Evolutionary conservation across 2,113 vertebrate species (phyloP), one percentile per base, ranked within the genome.

Genomic region (Nettapus auritus): DNA sequence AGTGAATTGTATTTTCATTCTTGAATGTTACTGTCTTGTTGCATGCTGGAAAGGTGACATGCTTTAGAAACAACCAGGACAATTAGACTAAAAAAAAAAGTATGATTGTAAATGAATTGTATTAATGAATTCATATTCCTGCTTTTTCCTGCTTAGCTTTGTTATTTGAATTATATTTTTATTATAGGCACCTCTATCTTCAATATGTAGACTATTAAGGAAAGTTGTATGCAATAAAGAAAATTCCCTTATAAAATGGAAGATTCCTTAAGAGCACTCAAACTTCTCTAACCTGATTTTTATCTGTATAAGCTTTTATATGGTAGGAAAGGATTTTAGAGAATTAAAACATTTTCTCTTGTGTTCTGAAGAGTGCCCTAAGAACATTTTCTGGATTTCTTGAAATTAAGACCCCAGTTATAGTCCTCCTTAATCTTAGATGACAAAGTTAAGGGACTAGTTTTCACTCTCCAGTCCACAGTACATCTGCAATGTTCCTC

Each of bases 1-100:
- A 56, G 8, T 71, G 75, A 68, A 71, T 85, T 95, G 86, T 33
- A 38, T 93, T 83, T 91, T 88, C 33, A n/a, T 82, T 85, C 29
- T 75, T 81, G 46, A 55, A 50, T 87, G 82, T 83, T 25, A 88
- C 40, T 80, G 34, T 38, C 66, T 64, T 76, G 26, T 85, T 88
- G 36, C 44, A 18, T 69, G 26, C 75, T 82, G 89, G 40, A 89
- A 92, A 53, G 26, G 59, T 68, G 42, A 55, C 19, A 25, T 0
- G 0, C 26, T 22, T 89, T 82, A 85, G 48, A 76, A 52, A 42
- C 22, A 31, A 60, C 23, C 44, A 83, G 25, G 31, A 64, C 33
- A 69, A 66, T 82, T 76, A 62, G 11, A 74, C 31, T 88, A 6
- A 55, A 83, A 75, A 56, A 79, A 28, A 28, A 13, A 18, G 11